These are phyloP conservation scores for Hydrotaea diabolus DNA, from an alignment of 2,888 invertebrate species.

Conservation along the genomic window DNA sequence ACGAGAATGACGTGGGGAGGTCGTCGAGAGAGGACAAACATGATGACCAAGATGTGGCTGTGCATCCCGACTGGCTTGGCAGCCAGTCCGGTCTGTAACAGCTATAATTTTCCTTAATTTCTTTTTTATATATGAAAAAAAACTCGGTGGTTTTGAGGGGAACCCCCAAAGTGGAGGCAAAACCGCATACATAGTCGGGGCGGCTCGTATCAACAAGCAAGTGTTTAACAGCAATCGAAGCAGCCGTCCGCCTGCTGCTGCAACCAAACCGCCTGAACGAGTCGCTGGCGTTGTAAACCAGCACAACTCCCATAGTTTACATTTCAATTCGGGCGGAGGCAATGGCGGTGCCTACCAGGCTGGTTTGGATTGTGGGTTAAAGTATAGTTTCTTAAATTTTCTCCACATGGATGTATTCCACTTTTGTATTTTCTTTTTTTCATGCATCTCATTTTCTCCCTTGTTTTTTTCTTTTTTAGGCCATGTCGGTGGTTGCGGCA, in stretches of 20 bases:
- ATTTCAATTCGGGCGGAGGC: not conserved
- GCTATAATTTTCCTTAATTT: conserved; percentile 43
- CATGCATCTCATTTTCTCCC: conserved; percentile 16
- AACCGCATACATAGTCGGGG: conserved; percentile 36
- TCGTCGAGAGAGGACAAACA: not conserved
- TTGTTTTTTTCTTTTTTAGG: conserved; percentile 82
- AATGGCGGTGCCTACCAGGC: not conserved
- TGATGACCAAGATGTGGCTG: not conserved
- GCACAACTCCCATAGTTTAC: not conserved
- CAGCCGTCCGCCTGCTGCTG: no score
- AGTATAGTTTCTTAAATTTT: not conserved
- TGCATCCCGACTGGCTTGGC: not conserved
- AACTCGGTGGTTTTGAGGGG: conserved; percentile 5
- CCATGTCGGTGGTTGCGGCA: conserved; percentile 92
- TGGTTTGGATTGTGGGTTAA: not conserved
- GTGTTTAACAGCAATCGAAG: not conserved
- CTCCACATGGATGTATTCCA: not conserved
- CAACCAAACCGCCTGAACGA: no score
- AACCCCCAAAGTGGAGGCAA: not conserved
- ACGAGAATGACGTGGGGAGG: conserved; percentile 34
- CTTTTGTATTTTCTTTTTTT: conserved; percentile 59
- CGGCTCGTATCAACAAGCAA: conserved; percentile 40
- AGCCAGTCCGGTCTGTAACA: not conserved
- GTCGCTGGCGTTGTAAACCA: no score
- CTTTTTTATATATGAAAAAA: conserved; percentile 34